These are phyloP conservation scores for Agrochola litura DNA, from an alignment of 2,888 invertebrate species.

Conservation along the genomic window DNA sequence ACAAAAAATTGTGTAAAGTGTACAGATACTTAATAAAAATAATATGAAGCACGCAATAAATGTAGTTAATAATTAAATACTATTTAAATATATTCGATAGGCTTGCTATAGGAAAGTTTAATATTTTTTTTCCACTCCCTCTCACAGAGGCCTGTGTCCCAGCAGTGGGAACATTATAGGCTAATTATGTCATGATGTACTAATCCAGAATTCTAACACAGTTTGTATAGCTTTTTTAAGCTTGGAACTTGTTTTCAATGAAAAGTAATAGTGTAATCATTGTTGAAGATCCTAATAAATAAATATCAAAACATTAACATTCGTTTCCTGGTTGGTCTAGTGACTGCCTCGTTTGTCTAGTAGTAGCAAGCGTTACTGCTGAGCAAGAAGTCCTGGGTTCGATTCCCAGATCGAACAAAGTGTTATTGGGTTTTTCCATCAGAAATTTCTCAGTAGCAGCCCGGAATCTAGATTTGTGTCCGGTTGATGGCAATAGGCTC, in stretches of 20 bases:
- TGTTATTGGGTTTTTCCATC: no score
- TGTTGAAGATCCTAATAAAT: background rate
- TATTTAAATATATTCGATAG: slow-evolving; percentile 28
- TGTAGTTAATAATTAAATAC: slow-evolving; percentile 55
- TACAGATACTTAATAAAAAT: slow-evolving; percentile 59
- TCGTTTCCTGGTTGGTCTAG: no score
- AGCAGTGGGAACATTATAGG: no score
- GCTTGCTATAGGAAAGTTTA: background rate
- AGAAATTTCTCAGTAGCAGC: no score
- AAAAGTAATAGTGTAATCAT: background rate
- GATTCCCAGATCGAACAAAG: no score
- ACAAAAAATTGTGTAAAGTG: slow-evolving; percentile 69
- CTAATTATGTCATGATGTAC: no score
- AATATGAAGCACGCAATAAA: slow-evolving; percentile 71
- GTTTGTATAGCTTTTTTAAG: background rate
- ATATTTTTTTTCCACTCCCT: background rate
- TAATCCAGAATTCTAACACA: background rate
- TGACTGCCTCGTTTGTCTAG: no score
- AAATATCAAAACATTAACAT: background rate
- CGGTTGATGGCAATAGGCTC: no score
- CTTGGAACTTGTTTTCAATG: background rate
- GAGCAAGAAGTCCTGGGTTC: no score
- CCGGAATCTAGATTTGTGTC: no score
- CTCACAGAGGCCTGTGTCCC: no score
- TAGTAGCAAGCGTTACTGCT: no score